Evolutionary conservation across 2,888 invertebrate species (phyloP), one percentile per base, ranked within the genome.

Genomic region (Pocota personata): DNA sequence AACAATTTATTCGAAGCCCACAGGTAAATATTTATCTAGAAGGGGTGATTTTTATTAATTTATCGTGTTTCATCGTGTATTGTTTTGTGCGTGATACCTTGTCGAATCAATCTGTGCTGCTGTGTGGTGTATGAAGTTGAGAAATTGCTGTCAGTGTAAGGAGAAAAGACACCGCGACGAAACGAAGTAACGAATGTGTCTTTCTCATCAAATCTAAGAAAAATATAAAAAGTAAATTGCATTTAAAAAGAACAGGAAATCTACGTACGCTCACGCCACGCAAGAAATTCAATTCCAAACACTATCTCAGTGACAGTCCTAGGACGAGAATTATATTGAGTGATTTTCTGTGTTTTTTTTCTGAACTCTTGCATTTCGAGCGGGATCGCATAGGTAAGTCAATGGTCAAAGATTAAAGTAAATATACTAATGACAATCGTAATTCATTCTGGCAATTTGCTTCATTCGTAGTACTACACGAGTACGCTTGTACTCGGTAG

Each of bases 401-500:
- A 55, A 16, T 37, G 66, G 43, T 46, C 24, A 40, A 27, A 30
- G 14, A 8, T 19, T 62, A 12, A 19, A 4, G 8, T 7, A 7
- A 55, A 14, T 55, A 55, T 55, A 2, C 30, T 30, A 55, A 55
- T 55, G 52, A 27, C 12, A 16, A 30, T 0, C 30, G 14, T 10
- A 43, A 43, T 40, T 43, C 27, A 52, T 27, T 21, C 27, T n/a
- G 14, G n/a, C n/a, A 30, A 52, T 62, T 27, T 10, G 30, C 27
- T 6, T 7, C 21, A 27, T n/a, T 50, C 0, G 37, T n/a, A 27
- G 50, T 19, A 19, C 35, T 5, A 1, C 27, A 0, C 27, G 35
- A 30, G 73, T 73, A 3, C 62, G 19, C 19, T n/a, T 60, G 73
- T 60, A 73, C 73, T 64, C 73, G 73, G 62, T 64, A 19, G 10